A percentile compares a stretch with the other conserved stretches of the same genome.
Conservation (phyloP, 2,888 invertebrate species). For the Lithosia quadra region DNA sequence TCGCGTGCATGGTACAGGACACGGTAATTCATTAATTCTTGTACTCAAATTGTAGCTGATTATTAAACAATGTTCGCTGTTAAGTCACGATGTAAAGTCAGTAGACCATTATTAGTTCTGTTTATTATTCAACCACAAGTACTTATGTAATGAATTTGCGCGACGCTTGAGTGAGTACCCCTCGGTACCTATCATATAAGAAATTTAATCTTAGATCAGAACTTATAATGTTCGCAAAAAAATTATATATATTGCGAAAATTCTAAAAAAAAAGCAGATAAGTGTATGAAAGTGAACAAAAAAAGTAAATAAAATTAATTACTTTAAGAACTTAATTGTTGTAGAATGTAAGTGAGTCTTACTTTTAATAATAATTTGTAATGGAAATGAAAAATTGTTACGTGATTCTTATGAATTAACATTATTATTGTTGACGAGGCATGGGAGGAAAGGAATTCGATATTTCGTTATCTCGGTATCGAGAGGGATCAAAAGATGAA, state of each 20-base stretch:
- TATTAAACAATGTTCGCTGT: slow-evolving; percentile 7
- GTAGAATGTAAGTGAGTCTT: slow-evolving; percentile 57
- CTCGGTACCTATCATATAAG: slow-evolving; percentile 39
- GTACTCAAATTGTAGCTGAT: slow-evolving; percentile 26
- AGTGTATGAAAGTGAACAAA: slow-evolving; percentile 66
- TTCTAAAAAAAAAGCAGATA: slow-evolving; percentile 71
- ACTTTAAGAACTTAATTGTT: slow-evolving; percentile 66
- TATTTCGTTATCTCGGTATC: slow-evolving; percentile 44
- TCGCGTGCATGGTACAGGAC: background rate
- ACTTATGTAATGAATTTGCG: slow-evolving; percentile 40
- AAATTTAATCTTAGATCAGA: slow-evolving; percentile 44
- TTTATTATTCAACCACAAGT: slow-evolving; percentile 27
- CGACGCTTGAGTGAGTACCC: slow-evolving; percentile 37
- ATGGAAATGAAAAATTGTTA: slow-evolving; percentile 28
- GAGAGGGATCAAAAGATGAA: slow-evolving; percentile 18
- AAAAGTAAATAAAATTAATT: slow-evolving; percentile 55
- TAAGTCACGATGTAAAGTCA: background rate
- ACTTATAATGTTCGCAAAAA: slow-evolving; percentile 47
- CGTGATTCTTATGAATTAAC: slow-evolving; percentile 32
- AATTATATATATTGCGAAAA: slow-evolving; percentile 56
- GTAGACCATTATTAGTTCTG: slow-evolving; percentile 1
- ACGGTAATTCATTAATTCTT: background rate
- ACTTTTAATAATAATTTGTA: slow-evolving; percentile 36
- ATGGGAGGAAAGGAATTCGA: slow-evolving; percentile 25
- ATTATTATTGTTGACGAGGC: slow-evolving; percentile 37